These are phyloP conservation scores for Drymonia ruficornis DNA, from an alignment of 2,888 invertebrate species.

Conservation along the genomic window DNA sequence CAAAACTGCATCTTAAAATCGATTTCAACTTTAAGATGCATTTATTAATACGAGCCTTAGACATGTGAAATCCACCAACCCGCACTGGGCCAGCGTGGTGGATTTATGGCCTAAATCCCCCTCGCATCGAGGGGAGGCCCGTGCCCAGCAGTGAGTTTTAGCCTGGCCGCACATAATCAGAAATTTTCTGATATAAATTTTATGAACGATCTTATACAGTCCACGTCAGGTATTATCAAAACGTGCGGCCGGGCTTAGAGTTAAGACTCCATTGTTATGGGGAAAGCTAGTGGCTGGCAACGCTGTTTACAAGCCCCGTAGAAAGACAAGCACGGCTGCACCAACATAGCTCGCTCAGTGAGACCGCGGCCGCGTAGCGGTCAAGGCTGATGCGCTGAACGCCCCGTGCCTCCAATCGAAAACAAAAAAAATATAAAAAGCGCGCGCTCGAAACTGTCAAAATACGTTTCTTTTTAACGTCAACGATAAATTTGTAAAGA, in stretches of 20 bases:
- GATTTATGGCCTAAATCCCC: too few relatives aligned
- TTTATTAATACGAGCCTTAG: too few relatives aligned
- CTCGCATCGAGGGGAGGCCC: too few relatives aligned
- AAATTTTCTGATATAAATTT: too few relatives aligned
- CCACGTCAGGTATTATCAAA: neutral
- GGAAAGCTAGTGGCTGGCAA: slow-evolving; percentile 39
- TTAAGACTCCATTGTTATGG: slow-evolving; percentile 38
- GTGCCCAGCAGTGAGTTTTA: too few relatives aligned
- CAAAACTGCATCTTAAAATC: too few relatives aligned
- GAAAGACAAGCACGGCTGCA: slow-evolving; percentile 60
- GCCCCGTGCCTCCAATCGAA: slow-evolving; percentile 50
- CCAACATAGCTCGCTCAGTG: slow-evolving; percentile 66
- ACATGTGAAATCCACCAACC: too few relatives aligned
- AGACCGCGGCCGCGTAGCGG: slow-evolving; percentile 76
- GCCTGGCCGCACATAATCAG: too few relatives aligned
- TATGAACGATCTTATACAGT: too few relatives aligned
- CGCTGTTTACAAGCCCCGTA: slow-evolving; percentile 63
- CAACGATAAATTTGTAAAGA: slow-evolving; percentile 25
- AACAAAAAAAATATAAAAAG: slow-evolving; percentile 62
- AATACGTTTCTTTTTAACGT: slow-evolving; percentile 44
- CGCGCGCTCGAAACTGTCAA: slow-evolving; percentile 75
- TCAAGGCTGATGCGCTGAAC: slow-evolving; percentile 71
- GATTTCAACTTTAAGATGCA: too few relatives aligned
- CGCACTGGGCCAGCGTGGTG: too few relatives aligned
- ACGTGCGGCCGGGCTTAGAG: too few relatives aligned